Base-by-base conservation (phyloP, 53 echinoderm and acorn worm genomes). In the Echinarachnius parma region DNA sequence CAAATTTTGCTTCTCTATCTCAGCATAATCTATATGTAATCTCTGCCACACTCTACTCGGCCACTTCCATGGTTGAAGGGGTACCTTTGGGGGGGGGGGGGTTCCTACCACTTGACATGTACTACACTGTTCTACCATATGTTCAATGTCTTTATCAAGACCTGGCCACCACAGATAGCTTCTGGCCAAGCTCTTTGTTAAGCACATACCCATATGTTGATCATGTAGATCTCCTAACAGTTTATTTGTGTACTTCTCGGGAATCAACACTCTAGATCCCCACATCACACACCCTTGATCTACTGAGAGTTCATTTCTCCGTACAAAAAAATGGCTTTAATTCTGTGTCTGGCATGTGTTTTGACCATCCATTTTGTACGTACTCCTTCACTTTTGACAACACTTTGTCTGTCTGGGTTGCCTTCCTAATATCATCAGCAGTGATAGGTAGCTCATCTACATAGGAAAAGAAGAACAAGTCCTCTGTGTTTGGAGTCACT, bases 371-470 rank as follows among this genome's bases (percentile, higher is more conserved):
- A 42, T 42, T 42, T 13, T 9, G 7, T 7, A 42, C 42, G 42
- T 42, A 42, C 28, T 75, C 15, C 0, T 60, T 23, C 0, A 78
- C 64, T 16, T 53, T 65, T 54, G 48, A 34, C 25, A 78, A 65
- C 8, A 48, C 63, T 31, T 37, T 49, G 34, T 78, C 56, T 18
- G 46, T 65, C 24, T 53, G 42, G 25, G 65, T n/a, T n/a, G n/a
- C n/a, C n/a, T n/a, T n/a, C n/a, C n/a, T n/a, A n/a, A n/a, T n/a
- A n/a, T n/a, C n/a, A n/a, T n/a, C n/a, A n/a, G n/a, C n/a, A n/a
- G n/a, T n/a, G n/a, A n/a, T n/a, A n/a, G n/a, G n/a, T n/a, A n/a
- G n/a, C n/a, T n/a, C n/a, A n/a, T n/a, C n/a, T n/a, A n/a, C n/a
- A n/a, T n/a, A n/a, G n/a, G n/a, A n/a, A n/a, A n/a, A n/a, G n/a